Base-by-base conservation (phyloP, 2,113 vertebrate genomes). In the Ardeotis arabs region DNA sequence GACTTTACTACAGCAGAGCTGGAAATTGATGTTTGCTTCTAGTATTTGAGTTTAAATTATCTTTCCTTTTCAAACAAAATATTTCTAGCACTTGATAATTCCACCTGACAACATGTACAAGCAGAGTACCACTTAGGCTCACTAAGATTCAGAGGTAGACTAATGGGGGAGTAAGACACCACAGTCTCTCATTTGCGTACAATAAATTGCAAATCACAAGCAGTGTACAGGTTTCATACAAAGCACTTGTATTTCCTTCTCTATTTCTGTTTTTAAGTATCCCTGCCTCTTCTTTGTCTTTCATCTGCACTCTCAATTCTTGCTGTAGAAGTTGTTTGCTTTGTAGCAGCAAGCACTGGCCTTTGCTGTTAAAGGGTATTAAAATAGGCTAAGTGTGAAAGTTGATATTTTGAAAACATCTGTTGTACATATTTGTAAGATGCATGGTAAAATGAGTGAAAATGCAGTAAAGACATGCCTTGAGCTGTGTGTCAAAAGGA, bases 401-500 rank as follows among this genome's bases (percentile, higher is more conserved):
- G 72, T 59, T 84, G 28, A 28, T 72, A 5, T 78, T 95, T 95
- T 91, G 70, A 96, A 96, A 95, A 78, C 24, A 33, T 37, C 28
- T 68, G 35, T 64, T 55, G 89, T 95, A 79, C 95, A 69, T 87
- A 87, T 74, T 87, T 93, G 47, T 82, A 89, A 93, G 64, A 84
- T 82, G 73, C 58, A 68, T 69, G 21, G 53, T 73, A 93, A 85
- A 56, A 87, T 27, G 45, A 89, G n/a, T 79, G 45, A 94, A 95
- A 94, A 88, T 80, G 60, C 45, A 79, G 31, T 79, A 88, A 95
- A 94, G 72, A 84, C 77, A 70, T 87, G 59, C 75, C 72, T 62
- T 31, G 20, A 92, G 72, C 50, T 81, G 64, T 81, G 33, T 76
- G 88, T 94, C 90, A 92, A 95, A 95, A 95, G 88, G 68, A 96